Percentiles rank a stretch among this genome's conserved stretches.
Evolutionary conservation across 2,113 vertebrate genomes (phyloP).

Genomic region (Nerophis lumbriciformis): DNA sequence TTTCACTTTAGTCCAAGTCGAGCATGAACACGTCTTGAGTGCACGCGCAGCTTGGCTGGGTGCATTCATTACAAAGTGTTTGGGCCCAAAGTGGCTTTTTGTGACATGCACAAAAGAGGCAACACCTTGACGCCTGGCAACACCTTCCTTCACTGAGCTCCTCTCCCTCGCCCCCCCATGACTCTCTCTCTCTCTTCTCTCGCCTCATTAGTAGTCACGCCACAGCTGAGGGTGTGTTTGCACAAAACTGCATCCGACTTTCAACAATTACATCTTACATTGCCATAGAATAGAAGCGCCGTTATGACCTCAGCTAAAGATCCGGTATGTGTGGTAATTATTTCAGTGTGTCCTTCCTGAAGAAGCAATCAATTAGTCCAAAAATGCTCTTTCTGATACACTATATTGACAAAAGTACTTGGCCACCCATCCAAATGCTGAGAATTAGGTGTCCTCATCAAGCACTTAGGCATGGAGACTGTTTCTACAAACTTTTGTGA

Average conservation of each 20-base stretch:
- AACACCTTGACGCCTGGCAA: conserved; percentile 21
- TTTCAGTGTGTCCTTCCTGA: too few relatives aligned
- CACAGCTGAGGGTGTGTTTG: conserved; percentile 16
- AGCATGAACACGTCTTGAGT: conserved; percentile 7
- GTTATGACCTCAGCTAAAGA: too few relatives aligned
- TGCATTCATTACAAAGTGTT: conserved; percentile 25
- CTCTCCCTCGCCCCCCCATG: conserved; percentile 12
- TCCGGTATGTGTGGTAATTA: too few relatives aligned
- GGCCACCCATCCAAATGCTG: too few relatives aligned
- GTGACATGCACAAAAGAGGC: conserved; percentile 30
- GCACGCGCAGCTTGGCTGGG: conserved; percentile 9
- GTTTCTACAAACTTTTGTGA: too few relatives aligned
- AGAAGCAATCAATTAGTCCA: too few relatives aligned
- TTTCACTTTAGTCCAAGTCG: conserved; percentile 46
- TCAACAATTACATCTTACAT: too few relatives aligned
- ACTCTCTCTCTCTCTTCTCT: neutral
- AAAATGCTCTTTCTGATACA: too few relatives aligned
- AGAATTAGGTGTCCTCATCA: too few relatives aligned
- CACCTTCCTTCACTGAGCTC: conserved; percentile 16
- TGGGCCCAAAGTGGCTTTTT: conserved; percentile 36
- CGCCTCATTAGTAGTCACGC: conserved; percentile 19
- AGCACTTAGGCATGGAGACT: too few relatives aligned
- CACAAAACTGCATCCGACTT: conserved; percentile 4
- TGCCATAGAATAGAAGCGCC: neutral
- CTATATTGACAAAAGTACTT: too few relatives aligned